These are phyloP conservation scores for Denticeps clupeoides DNA, from an alignment of 2,797 vertebrate species.

Conservation along the genomic window DNA sequence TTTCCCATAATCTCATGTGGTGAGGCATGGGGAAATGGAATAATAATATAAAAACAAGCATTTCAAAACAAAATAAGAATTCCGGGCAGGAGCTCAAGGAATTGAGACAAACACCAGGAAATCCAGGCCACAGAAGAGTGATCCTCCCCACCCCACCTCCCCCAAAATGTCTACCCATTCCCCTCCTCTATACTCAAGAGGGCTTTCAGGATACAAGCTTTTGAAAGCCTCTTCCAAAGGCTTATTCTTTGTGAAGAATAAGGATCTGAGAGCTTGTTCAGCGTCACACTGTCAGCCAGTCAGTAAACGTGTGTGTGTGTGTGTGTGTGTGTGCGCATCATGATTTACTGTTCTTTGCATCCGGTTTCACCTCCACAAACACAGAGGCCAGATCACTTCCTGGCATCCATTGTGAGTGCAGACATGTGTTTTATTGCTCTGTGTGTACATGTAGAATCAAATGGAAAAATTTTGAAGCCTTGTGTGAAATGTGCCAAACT, in stretches of 20 bases:
- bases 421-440: conserved; percentile 16
- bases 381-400: conserved; percentile 4
- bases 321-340: background rate
- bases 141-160: background rate
- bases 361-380: conserved; percentile 1
- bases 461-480: conserved; percentile 11
- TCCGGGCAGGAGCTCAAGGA: conserved; percentile 11
- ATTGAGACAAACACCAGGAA: conserved; percentile 1
- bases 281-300: background rate
- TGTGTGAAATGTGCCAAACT: too few relatives aligned
- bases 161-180: background rate
- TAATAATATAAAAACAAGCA: background rate
- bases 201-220: conserved; percentile 1
- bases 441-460: background rate
- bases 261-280: background rate
- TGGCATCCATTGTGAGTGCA: conserved; percentile 9
- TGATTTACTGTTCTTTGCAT: conserved; percentile 11
- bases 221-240: background rate
- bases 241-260: background rate
- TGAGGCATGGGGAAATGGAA: background rate
- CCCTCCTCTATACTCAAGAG: conserved; percentile 6
- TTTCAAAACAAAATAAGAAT: conserved; percentile 8
- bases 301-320: conserved; percentile 1
- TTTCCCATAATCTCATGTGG: conserved; percentile 7
- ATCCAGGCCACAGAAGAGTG: background rate